phyloP scores from a whole-genome alignment of 1,140 invertebrate species.

The Dendrolimus kikuchii region DNA sequence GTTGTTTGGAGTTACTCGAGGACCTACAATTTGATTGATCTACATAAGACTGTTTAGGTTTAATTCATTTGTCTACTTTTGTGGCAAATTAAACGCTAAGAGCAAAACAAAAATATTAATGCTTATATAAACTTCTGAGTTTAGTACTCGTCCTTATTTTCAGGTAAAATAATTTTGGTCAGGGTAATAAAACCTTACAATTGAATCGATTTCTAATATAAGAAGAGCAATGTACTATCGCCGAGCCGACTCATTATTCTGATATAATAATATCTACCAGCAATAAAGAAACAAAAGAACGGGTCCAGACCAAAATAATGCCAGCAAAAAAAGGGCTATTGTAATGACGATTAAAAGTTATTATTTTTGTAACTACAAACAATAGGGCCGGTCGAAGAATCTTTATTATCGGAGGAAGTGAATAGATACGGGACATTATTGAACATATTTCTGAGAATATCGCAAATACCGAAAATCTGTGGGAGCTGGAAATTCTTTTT shows the following conservation, averaged over 20 bases:
- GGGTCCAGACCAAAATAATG: constrained; percentile 18
- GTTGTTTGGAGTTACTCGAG: no score
- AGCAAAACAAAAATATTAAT: no score
- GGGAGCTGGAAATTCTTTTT: no score
- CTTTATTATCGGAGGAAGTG: constrained; percentile 61
- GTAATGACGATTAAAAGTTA: constrained; percentile 54
- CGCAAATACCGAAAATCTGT: no score
- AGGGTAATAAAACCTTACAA: no score
- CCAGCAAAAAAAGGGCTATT: constrained; percentile 38
- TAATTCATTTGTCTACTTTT: no score
- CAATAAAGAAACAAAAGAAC: constrained; percentile 51
- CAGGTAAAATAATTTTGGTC: no score
- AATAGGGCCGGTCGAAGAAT: constrained; percentile 39
- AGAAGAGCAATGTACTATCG: constrained; percentile 13
- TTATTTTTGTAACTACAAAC: constrained; percentile 47
- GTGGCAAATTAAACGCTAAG: no score
- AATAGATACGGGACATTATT: constrained; percentile 53
- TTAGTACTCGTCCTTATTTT: no score
- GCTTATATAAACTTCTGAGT: no score
- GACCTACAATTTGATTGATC: no score
- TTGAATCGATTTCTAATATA: constrained; percentile 5
- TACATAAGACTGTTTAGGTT: no score
- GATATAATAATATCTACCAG: constrained; percentile 32
- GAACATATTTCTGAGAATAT: constrained; percentile 21
- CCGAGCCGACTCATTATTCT: constrained; percentile 28